A percentile compares a stretch with the other conserved stretches of the same genome.
These are phyloP conservation scores for Ceratina calcarata DNA, from an alignment of 1,140 invertebrate genomes.

Conservation along the genomic window DNA sequence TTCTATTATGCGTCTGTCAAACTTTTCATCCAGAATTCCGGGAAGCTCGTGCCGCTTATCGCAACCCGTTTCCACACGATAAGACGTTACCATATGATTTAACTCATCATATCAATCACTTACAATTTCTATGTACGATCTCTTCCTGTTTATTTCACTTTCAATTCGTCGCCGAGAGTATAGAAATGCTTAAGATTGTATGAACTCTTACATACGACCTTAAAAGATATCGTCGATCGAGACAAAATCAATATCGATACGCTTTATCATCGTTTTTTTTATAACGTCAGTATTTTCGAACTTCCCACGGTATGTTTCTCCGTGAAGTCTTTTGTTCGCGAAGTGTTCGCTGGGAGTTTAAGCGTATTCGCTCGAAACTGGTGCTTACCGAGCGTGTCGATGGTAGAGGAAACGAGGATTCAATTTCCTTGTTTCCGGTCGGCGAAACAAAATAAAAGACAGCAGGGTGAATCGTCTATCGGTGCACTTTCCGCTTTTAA, in stretches of 20 bases:
- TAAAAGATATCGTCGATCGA: too few relatives aligned
- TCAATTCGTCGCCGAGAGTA: neutral
- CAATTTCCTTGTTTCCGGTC: conserved; percentile 70
- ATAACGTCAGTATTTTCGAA: neutral
- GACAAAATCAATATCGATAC: too few relatives aligned
- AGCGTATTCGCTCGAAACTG: conserved; percentile 36
- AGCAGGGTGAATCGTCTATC: conserved; percentile 19
- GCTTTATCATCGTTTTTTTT: too few relatives aligned
- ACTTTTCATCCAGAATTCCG: conserved; percentile 43
- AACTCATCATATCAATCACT: too few relatives aligned
- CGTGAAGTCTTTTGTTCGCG: neutral
- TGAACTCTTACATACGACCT: too few relatives aligned
- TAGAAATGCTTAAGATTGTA: too few relatives aligned
- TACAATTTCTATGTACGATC: neutral
- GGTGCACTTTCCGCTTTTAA: conserved; percentile 23
- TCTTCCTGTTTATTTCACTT: neutral
- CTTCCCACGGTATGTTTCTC: neutral
- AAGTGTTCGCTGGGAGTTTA: conserved; percentile 5
- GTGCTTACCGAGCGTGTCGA: conserved; percentile 60
- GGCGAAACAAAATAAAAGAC: conserved; percentile 47
- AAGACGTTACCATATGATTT: conserved; percentile 25
- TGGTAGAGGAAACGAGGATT: conserved; percentile 66
- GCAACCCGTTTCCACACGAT: conserved; percentile 49
- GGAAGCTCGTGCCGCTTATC: conserved; percentile 53
- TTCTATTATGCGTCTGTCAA: conserved; percentile 23